A percentile compares a stretch with the other conserved stretches of the same genome.
Conservation (phyloP, 2,797 vertebrate genomes). For the Chelmon rostratus region DNA sequence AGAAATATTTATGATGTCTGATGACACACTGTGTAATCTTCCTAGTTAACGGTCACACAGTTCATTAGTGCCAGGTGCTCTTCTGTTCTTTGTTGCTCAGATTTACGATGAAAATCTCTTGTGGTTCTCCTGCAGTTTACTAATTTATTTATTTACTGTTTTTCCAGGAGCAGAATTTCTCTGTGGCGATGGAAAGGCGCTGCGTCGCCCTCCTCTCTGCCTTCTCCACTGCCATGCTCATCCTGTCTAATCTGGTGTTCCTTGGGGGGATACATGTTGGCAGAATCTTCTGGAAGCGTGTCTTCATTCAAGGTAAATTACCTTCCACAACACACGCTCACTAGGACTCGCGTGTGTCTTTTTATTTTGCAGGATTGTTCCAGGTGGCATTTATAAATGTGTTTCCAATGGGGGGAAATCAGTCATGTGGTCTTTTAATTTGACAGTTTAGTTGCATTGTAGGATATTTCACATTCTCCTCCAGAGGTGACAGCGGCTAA, state of each 20-base stretch:
- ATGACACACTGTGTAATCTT: slow-evolving; percentile 36
- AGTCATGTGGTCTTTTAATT: slow-evolving; percentile 5
- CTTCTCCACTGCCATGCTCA: slow-evolving; percentile 93
- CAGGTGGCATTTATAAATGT: slow-evolving; percentile 13
- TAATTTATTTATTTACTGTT: slow-evolving; percentile 71
- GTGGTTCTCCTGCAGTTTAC: slow-evolving; percentile 22
- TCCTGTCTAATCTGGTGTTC: slow-evolving; percentile 98
- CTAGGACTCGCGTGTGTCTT: slow-evolving; percentile 23
- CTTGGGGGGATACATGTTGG: slow-evolving; percentile 94
- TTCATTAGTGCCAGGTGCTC: slow-evolving; percentile 44
- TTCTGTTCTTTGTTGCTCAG: slow-evolving; percentile 30
- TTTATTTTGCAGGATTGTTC: slow-evolving; percentile 49
- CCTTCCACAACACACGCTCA: slow-evolving; percentile 28
- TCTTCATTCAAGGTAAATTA: slow-evolving; percentile 92
- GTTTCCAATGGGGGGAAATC: slow-evolving; percentile 20
- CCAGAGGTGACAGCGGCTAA: background rate
- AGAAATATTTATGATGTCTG: slow-evolving; percentile 31
- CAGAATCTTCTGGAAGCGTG: slow-evolving; percentile 93
- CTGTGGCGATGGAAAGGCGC: slow-evolving; percentile 86
- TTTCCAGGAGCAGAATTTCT: slow-evolving; percentile 87
- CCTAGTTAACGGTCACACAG: slow-evolving; percentile 38
- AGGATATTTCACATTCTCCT: slow-evolving; percentile 4
- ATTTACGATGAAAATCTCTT: slow-evolving; percentile 36
- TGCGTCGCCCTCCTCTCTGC: slow-evolving; percentile 90
- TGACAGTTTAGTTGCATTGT: slow-evolving; percentile 16